Base-by-base conservation (phyloP, 2,888 invertebrate species). In the Brenthis ino region DNA sequence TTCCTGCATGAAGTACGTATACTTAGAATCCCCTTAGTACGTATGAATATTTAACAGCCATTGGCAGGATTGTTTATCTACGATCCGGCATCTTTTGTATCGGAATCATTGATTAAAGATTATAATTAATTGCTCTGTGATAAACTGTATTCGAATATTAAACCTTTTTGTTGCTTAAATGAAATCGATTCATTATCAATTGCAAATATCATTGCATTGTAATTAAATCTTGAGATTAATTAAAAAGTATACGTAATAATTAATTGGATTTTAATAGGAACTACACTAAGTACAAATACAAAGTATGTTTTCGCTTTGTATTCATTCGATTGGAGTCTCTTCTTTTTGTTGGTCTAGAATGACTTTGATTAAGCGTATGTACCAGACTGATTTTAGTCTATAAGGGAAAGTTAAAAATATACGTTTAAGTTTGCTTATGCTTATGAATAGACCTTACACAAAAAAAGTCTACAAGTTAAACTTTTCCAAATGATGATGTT, bases 21-120 rank as follows among this genome's bases (percentile, higher is more conserved):
- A 53, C 3, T 63, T 37, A 43, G 14, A 53, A 37, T 53, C 37
- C 20, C 53, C 37, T 20, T 53, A 16, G 20, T 20, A 24, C 12
- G 6, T 53, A 37, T 63, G 63, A 63, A 63, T 63, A 63, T 63
- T 63, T 33, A 37, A 43, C 3, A 37, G 20, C 53, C 43, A 37
- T 51, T n/a, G 20, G 33, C 37, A 53, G 53, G 8, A 61, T 37
- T 61, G 51, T 61, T 61, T 61, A 58, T 58, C 57, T 47, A 61
- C 61, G 28, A n/a, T 11, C 16, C 48, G 14, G 48, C 5, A 60
- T 11, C 11, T 11, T 53, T 60, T 28, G 16, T 28, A 53, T 37
- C n/a, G 16, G 37, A 20, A 12, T 16, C 51, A 33, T 43, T 53
- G n/a, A 60, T 60, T 12, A 24, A 43, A 53, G 37, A 37, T 43